A percentile compares a stretch with the other conserved stretches of the same genome.
Evolutionary conservation across 1,140 invertebrate species (phyloP).

Genomic region (Babylonia areolata): DNA sequence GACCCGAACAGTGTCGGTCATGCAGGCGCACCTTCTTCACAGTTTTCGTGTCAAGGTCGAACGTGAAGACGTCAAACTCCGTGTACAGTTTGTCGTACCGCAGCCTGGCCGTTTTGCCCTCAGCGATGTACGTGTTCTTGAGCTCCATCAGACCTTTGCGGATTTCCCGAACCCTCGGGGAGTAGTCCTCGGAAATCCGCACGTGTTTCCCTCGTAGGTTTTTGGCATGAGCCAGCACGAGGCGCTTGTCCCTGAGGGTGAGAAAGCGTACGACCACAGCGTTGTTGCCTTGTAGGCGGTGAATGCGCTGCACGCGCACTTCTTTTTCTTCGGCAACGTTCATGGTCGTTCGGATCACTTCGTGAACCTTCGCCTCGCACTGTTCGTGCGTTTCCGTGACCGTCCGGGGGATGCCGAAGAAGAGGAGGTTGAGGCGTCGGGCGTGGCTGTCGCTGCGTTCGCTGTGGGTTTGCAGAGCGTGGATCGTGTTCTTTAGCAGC

Average conservation of each 20-base stretch:
- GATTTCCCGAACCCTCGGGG: neutral
- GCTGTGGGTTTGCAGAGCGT: neutral
- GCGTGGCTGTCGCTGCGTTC: neutral
- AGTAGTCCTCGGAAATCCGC: neutral
- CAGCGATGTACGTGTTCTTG: neutral
- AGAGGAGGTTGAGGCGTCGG: conserved; percentile 8
- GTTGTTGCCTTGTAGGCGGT: neutral
- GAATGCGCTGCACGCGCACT: neutral
- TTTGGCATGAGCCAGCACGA: neutral
- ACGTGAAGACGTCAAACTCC: neutral
- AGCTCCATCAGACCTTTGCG: neutral
- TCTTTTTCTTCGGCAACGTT: neutral
- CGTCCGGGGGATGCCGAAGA: conserved; percentile 14
- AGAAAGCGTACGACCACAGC: neutral
- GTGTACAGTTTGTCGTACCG: conserved; percentile 17
- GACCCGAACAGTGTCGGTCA: neutral
- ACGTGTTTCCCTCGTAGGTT: neutral
- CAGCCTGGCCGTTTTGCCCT: neutral
- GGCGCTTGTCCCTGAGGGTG: neutral
- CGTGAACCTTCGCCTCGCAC: neutral
- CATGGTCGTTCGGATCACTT: conserved; percentile 6
- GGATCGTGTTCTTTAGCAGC: neutral
- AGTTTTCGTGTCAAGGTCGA: neutral
- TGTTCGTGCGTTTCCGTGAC: conserved; percentile 5
- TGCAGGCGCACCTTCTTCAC: neutral